Percentiles rank a stretch among this genome's conserved stretches.
phyloP scores from a whole-genome alignment of 2,888 invertebrate genomes.

The Syrphus vitripennis region DNA sequence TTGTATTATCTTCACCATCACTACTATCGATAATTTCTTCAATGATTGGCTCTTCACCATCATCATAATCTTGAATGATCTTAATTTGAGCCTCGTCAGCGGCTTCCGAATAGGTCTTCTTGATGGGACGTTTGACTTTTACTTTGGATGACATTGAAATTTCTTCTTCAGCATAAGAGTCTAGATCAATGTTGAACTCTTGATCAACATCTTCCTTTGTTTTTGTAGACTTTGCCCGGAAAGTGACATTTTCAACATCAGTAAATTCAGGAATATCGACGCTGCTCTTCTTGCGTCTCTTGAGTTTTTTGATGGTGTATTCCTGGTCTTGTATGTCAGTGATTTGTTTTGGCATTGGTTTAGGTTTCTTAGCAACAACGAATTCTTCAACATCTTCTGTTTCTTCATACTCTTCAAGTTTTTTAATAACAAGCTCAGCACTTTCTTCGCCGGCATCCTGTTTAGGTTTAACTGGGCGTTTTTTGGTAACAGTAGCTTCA shows the following conservation, averaged over 20 bases:
- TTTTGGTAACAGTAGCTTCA: slow-evolving; percentile 80
- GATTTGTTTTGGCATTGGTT: slow-evolving; percentile 81
- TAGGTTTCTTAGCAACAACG: slow-evolving; percentile 82
- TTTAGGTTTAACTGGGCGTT: slow-evolving; percentile 76
- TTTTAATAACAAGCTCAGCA: slow-evolving; percentile 80
- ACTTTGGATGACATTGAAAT: slow-evolving; percentile 93
- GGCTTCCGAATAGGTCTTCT: slow-evolving; percentile 89
- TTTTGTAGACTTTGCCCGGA: slow-evolving; percentile 88
- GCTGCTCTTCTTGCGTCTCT: slow-evolving; percentile 85
- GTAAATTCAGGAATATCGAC: slow-evolving; percentile 87
- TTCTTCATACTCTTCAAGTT: slow-evolving; percentile 78
- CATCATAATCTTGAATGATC: slow-evolving; percentile 84
- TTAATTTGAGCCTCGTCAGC: slow-evolving; percentile 89
- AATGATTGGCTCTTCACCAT: slow-evolving; percentile 83
- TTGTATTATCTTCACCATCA: slow-evolving; percentile 82
- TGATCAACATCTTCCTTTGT: slow-evolving; percentile 94
- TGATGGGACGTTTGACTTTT: slow-evolving; percentile 88
- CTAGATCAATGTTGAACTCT: slow-evolving; percentile 92
- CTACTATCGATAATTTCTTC: slow-evolving; percentile 85
- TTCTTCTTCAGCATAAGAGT: slow-evolving; percentile 93
- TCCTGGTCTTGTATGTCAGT: slow-evolving; percentile 85
- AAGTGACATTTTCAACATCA: slow-evolving; percentile 90
- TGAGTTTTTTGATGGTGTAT: slow-evolving; percentile 88
- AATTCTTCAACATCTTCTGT: slow-evolving; percentile 83
- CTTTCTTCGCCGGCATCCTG: slow-evolving; percentile 77